phyloP scores from a whole-genome alignment of 2,113 vertebrate species.

The Leucoraja erinaceus region DNA sequence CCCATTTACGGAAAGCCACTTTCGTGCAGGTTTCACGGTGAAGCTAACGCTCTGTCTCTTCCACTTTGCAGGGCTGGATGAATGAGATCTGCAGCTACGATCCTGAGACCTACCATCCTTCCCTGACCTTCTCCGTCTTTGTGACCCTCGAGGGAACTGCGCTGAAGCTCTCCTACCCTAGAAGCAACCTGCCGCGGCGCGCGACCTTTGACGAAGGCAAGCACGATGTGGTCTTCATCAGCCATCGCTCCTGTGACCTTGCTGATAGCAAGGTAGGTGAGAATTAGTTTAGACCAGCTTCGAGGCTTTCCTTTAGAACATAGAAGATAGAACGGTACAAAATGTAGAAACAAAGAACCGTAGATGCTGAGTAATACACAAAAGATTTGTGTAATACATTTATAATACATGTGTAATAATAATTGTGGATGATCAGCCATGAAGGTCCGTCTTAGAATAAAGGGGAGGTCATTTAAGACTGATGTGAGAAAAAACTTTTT shows the following conservation, averaged over 20 bases:
- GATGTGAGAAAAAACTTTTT: no score
- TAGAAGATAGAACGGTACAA: no score
- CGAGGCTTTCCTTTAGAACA: background rate
- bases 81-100: conserved; percentile 69
- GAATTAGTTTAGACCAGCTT: background rate
- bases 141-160: conserved; percentile 64
- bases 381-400: no score
- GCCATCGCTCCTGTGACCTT: conserved; percentile 61
- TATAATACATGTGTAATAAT: no score
- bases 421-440: no score
- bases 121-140: conserved; percentile 68
- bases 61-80: conserved; percentile 73
- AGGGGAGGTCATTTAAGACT: no score
- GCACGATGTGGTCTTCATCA: conserved; percentile 55
- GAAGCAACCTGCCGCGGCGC: conserved; percentile 61
- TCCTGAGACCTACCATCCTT: conserved; percentile 66
- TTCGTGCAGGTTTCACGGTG: background rate
- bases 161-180: conserved; percentile 68
- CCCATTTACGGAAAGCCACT: background rate
- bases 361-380: no score
- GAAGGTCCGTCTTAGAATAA: no score
- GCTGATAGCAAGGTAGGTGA: conserved; percentile 63
- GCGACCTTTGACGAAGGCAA: conserved; percentile 64
- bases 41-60: background rate
- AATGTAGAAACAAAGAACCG: no score